Percentiles rank a stretch among this genome's conserved stretches.
These are phyloP conservation scores for Micropoecilia bifurca DNA, from an alignment of 2,797 vertebrate genomes.

Conservation along the genomic window DNA sequence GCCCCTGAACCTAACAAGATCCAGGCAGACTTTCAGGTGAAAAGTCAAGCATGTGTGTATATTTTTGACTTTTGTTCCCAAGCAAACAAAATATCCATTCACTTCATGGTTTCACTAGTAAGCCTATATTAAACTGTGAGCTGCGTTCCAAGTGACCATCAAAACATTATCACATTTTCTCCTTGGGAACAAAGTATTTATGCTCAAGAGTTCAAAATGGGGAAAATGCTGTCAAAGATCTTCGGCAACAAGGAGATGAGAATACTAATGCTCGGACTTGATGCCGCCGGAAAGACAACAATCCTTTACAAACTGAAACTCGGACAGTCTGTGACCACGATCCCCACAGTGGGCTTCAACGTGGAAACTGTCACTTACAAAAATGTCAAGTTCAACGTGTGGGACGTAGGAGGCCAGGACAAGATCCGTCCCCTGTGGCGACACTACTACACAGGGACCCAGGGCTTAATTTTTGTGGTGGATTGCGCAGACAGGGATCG, in stretches of 20 bases:
- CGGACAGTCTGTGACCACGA: constrained; percentile 98
- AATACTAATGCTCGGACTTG: constrained; percentile 99
- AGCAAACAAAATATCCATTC: constrained; percentile 17
- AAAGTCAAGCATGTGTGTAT: constrained; percentile 44
- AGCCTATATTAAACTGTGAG: constrained; percentile 44
- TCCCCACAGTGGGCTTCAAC: constrained; percentile 98
- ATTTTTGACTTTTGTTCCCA: constrained; percentile 38
- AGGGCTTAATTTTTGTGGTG: constrained; percentile 98
- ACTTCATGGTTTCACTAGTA: constrained; percentile 54
- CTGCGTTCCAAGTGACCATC: constrained; percentile 30
- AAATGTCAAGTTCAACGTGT: constrained; percentile 99
- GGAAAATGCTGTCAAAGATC: constrained; percentile 98
- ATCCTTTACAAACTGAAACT: constrained; percentile 99
- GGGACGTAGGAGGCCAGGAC: constrained; percentile 99
- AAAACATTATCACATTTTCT: constrained; percentile 11
- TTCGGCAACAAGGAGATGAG: constrained; percentile 99
- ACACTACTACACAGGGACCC: constrained; percentile 99
- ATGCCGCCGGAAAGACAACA: constrained; percentile 98
- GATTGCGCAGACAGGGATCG: constrained; percentile 99
- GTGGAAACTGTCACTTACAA: constrained; percentile 99
- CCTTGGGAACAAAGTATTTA: constrained; percentile 75
- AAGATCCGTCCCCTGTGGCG: constrained; percentile 99
- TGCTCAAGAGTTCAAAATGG: constrained; percentile 89
- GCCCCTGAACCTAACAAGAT: constrained; percentile 40
- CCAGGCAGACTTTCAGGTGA: constrained; percentile 43